Evolutionary conservation across 2,113 vertebrate genomes (phyloP).

Genomic region (Coregonus clupeaformis): DNA sequence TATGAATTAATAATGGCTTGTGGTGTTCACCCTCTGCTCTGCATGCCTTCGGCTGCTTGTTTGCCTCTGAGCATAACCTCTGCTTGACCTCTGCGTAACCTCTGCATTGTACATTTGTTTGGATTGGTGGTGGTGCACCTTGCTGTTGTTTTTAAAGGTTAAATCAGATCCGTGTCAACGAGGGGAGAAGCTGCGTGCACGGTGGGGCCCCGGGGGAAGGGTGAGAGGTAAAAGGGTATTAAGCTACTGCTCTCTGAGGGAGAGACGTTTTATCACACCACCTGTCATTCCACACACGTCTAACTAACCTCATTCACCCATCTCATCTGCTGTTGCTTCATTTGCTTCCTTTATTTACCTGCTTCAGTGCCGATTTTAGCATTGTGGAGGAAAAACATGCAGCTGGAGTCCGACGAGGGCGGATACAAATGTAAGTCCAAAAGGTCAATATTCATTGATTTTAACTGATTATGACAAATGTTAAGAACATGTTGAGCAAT

Average conservation of each 20-base stretch:
- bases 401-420: too few relatives aligned
- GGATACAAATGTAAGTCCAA: too few relatives aligned
- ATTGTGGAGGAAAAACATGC: too few relatives aligned
- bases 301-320: slow-evolving; percentile 4
- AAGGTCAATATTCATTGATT: too few relatives aligned
- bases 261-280: neutral
- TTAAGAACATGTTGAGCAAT: too few relatives aligned
- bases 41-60: slow-evolving; percentile 27
- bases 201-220: slow-evolving; percentile 24
- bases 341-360: neutral
- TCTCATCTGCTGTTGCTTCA: neutral
- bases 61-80: slow-evolving; percentile 37
- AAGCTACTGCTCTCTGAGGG: slow-evolving; percentile 41
- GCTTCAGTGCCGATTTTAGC: too few relatives aligned
- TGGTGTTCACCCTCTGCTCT: slow-evolving; percentile 27
- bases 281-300: slow-evolving; percentile 11
- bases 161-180: slow-evolving; percentile 55
- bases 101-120: slow-evolving; percentile 49
- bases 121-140: slow-evolving; percentile 19
- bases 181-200: slow-evolving; percentile 27
- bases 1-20: slow-evolving; percentile 51
- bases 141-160: slow-evolving; percentile 55
- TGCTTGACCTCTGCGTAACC: too few relatives aligned
- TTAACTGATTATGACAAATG: too few relatives aligned
- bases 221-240: slow-evolving; percentile 48